Conservation (phyloP, 2,797 vertebrate species). For the Gadopsis bispinosus region DNA sequence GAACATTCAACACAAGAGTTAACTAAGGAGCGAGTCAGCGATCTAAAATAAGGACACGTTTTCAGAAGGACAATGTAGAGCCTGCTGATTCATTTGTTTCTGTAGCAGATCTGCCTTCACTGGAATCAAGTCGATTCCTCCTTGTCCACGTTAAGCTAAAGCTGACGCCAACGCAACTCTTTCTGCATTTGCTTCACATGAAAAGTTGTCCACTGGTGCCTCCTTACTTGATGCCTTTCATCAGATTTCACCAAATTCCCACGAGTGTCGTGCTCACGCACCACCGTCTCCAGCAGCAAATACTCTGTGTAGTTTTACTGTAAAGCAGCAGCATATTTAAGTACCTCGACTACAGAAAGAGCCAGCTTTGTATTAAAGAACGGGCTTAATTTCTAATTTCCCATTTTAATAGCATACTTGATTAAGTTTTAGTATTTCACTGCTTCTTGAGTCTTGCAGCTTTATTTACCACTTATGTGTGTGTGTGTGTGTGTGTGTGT, state of each 20-base stretch:
- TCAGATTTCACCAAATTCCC: not conserved
- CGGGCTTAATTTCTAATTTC: not conserved
- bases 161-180: not conserved
- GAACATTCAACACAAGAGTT: not conserved
- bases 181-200: not conserved
- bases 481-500: slow-evolving; percentile 7
- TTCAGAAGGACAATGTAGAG: not conserved
- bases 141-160: not conserved
- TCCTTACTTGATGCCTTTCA: not conserved
- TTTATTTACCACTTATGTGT: not conserved
- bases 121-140: not conserved
- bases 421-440: not conserved
- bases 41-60: not conserved
- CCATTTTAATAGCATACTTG: not conserved
- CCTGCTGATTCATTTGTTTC: not conserved
- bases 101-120: too few relatives aligned
- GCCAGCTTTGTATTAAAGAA: not conserved
- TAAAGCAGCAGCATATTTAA: not conserved
- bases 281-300: not conserved
- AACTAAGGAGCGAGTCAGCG: not conserved
- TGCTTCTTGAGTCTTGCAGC: not conserved
- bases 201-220: not conserved
- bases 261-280: not conserved
- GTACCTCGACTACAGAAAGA: not conserved
- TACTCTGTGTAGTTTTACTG: not conserved